Evolutionary conservation across 2,888 invertebrate genomes (phyloP).

Genomic region (Coremacera marginata): DNA sequence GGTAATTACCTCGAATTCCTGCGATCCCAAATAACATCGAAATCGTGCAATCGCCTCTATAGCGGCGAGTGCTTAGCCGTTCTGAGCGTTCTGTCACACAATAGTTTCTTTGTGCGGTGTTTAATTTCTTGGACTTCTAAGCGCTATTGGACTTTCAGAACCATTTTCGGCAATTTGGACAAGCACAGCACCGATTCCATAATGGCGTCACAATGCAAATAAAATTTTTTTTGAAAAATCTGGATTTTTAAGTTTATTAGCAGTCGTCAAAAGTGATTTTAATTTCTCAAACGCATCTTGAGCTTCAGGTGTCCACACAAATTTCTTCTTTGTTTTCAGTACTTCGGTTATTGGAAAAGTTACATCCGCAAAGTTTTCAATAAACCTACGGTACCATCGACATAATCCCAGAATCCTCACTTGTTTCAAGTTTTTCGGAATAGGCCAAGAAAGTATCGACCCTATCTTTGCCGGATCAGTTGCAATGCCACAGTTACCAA

Average conservation of each 20-base stretch:
- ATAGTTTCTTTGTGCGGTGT: neutral
- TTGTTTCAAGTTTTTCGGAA: too few species aligned
- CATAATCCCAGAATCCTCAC: too few species aligned
- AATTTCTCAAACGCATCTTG: too few species aligned
- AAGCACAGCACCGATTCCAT: neutral
- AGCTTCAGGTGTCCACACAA: too few species aligned
- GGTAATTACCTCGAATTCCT: neutral
- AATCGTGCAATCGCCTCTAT: neutral
- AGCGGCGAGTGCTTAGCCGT: neutral
- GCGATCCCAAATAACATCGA: neutral
- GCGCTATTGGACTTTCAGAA: neutral
- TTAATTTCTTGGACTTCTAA: neutral
- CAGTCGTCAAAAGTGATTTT: neutral
- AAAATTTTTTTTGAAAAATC: neutral
- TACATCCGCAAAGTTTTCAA: too few species aligned
- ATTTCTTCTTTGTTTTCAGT: too few species aligned
- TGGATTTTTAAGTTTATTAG: neutral
- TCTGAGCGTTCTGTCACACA: neutral
- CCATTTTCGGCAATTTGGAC: neutral
- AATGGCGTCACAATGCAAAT: neutral
- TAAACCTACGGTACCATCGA: too few species aligned
- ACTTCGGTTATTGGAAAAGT: too few species aligned
- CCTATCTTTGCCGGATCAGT: too few species aligned
- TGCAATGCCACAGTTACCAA: neutral
- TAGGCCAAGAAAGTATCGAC: too few species aligned